phyloP scores from a whole-genome alignment of 2,797 vertebrate species.

The Mormyrops attenuatus region DNA sequence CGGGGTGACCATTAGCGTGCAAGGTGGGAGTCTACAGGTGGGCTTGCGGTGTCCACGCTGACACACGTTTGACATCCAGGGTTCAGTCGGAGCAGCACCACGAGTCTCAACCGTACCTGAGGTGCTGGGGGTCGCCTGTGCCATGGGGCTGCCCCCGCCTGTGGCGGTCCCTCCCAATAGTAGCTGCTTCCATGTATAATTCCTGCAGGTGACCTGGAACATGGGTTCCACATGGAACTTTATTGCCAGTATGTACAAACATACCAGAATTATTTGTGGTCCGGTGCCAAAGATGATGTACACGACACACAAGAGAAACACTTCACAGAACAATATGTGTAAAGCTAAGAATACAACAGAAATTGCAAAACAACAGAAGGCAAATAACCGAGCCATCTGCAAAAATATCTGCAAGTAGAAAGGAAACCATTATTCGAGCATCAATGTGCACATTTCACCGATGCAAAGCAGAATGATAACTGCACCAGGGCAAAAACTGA shows the following conservation, averaged over 20 bases:
- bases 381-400: background rate
- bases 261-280: background rate
- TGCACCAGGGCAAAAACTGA: background rate
- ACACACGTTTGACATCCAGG: background rate
- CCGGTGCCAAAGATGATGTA: background rate
- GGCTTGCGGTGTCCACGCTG: background rate
- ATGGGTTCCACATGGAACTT: conserved; percentile 25
- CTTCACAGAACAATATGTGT: background rate
- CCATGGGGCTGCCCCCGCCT: background rate
- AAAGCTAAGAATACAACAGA: background rate
- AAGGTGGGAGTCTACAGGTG: background rate
- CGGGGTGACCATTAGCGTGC: background rate
- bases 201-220: conserved; percentile 73
- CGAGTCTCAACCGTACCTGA: background rate
- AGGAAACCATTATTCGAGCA: background rate
- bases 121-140: background rate
- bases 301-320: background rate
- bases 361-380: background rate
- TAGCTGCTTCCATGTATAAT: conserved; percentile 67
- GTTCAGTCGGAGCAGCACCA: background rate
- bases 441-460: background rate
- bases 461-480: background rate
- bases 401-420: background rate
- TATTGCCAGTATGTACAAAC: background rate
- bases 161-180: conserved; percentile 37